These are phyloP conservation scores for Ataeniobius toweri DNA, from an alignment of 2,797 vertebrate genomes.

Conservation along the genomic window DNA sequence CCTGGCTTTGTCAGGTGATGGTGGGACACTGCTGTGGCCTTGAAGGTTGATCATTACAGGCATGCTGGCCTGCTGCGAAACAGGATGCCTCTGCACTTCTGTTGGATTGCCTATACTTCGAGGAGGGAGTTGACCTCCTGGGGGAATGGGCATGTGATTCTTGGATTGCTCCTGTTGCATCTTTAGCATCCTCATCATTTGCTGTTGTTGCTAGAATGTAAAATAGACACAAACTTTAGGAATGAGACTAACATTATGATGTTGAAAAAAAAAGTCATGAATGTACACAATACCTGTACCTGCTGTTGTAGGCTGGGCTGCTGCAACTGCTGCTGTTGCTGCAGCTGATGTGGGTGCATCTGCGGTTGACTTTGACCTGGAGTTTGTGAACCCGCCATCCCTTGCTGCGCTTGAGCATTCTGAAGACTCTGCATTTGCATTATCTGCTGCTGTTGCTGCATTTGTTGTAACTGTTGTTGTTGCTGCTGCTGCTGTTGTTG, in stretches of 20 bases:
- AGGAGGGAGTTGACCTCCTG: slow-evolving; percentile 87
- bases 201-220: slow-evolving; percentile 76
- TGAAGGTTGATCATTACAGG: slow-evolving; percentile 96
- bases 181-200: slow-evolving; percentile 97
- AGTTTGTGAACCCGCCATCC: slow-evolving; percentile 68
- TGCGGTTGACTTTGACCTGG: slow-evolving; percentile 83
- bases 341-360: slow-evolving; percentile 89
- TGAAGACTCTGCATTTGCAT: slow-evolving; percentile 74
- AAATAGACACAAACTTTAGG: slow-evolving; percentile 8
- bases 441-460: slow-evolving; percentile 39
- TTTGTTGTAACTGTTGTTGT: slow-evolving; percentile 26
- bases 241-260: background rate
- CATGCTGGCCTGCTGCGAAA: slow-evolving; percentile 88
- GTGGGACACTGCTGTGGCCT: slow-evolving; percentile 88
- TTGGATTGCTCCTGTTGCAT: slow-evolving; percentile 95
- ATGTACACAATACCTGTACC: slow-evolving; percentile 34
- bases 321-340: slow-evolving; percentile 81
- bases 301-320: slow-evolving; percentile 86
- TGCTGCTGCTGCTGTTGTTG: slow-evolving; percentile 25
- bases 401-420: slow-evolving; percentile 74
- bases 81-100: slow-evolving; percentile 90
- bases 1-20: slow-evolving; percentile 94
- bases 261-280: background rate
- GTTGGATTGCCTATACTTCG: slow-evolving; percentile 83
- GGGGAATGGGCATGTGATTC: slow-evolving; percentile 89